Evolutionary conservation across 2,888 invertebrate species (phyloP), one percentile per base, ranked within the genome.

Genomic region (Drosophila quinaria): DNA sequence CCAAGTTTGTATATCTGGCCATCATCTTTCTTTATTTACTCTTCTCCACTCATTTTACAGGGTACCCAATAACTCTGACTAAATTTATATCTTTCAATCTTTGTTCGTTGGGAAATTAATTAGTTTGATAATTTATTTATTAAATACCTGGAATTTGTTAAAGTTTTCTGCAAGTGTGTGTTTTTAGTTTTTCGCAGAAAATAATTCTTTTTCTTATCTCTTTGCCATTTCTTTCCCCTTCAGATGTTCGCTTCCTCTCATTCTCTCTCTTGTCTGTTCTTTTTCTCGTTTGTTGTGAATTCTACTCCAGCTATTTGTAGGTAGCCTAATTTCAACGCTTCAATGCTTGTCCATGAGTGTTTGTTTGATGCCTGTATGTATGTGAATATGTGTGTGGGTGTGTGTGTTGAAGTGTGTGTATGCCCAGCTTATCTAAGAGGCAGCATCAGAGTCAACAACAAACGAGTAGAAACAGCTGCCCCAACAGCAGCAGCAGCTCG

Each of bases 261-360:
- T 46, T 54, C 33, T 35, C 6, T n/a, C 31, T 51, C 9, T 31
- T 31, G 15, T 29, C 35, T 44, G 35, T 58, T 35, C n/a, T 49
- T 55, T 39, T 33, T 22, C 22, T 56, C n/a, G 17, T 17, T 41
- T 29, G 56, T 56, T 41, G 67, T 58, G 56, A 67, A 58, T 67
- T 58, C 61, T 63, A 51, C 64, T 79, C 44, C 37, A 61, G 65
- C 56, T 67, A 70, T 87, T 83, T 79, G 76, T 84, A 70, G 77
- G 74, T 76, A 86, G 90, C 86, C 90, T 83, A 86, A 86, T 86
- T 86, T 90, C 84, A 88, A 86, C 87, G 86, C 89, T 86, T 90
- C 65, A 86, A 90, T 90, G 89, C 85, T 81, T 72, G 52, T 66
- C 74, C 25, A 55, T 54, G 42, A 42, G 25, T 64, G 33, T 46